Base-by-base conservation (phyloP, 37 sponge, comb jelly and placozoan species). In the Lycopodina hypogea region DNA sequence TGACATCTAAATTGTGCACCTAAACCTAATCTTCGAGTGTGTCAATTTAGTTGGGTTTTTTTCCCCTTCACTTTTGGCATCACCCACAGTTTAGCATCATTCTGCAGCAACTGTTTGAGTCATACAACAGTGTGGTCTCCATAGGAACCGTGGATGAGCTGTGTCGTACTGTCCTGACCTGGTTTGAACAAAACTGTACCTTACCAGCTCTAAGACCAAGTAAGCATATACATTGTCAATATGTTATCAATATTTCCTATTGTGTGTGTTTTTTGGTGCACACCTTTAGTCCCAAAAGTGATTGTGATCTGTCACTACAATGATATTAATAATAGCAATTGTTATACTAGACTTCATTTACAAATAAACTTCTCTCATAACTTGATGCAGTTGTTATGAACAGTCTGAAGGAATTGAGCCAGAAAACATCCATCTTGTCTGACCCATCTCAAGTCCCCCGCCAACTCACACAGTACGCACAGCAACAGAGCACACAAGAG, bases 171-270 rank as follows among this genome's bases (percentile, higher is more conserved):
- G 84, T 85, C 11, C 73, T 88, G 18, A 70, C 83, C 42, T 94
- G 95, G 95, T 78, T 84, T 52, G 89, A 91, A 55, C 95, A 94
- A 55, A 78, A 88, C 77, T 94, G 95, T 65, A 67, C 86, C 36
- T 79, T 94, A 0, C 86, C 79, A 19, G 58, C 87, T 22, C 84
- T 94, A 0, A 87, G 95, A 80, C 92, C 92, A 69, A 60, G 95
- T 91, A 61, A 64, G 84, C 23, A n/a, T 30, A 14, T 36, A 28
- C 29, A 51, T 67, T 60, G 17, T 29, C 24, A 15, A 15, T 53
- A 18, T 14, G 18, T 53, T 53, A 18, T 53, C 18, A 53, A 18
- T 18, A 14, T 53, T 53, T 14, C 18, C 18, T 18, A 14, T 18
- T 19, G 56, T 14, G 56, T 18, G n/a, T n/a, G n/a, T n/a, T n/a